Percentiles rank a stretch among this genome's conserved stretches.
These are phyloP conservation scores for Corythornis madagascariensis DNA, from an alignment of 2,113 vertebrate species.

Conservation along the genomic window DNA sequence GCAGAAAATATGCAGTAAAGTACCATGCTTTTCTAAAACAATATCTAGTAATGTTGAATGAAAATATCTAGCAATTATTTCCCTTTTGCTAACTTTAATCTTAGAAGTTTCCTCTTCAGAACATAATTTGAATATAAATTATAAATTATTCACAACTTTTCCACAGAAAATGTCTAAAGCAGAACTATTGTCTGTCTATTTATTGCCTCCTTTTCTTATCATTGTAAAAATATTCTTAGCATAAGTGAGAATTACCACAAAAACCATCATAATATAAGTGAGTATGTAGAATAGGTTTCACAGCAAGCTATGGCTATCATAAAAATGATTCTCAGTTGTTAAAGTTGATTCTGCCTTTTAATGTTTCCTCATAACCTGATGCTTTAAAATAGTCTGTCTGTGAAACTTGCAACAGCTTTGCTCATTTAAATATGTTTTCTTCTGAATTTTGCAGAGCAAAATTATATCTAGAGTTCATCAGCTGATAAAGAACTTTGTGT, in stretches of 20 bases:
- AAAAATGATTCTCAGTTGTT: slow-evolving; percentile 48
- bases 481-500: neutral
- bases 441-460: neutral
- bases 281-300: neutral
- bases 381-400: slow-evolving; percentile 16
- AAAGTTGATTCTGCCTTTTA: slow-evolving; percentile 40
- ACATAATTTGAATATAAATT: slow-evolving; percentile 32
- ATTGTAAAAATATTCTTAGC: neutral
- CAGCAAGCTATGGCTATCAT: neutral
- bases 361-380: slow-evolving; percentile 25
- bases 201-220: neutral
- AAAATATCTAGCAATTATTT: neutral
- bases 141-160: slow-evolving; percentile 6
- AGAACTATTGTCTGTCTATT: neutral
- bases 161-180: neutral
- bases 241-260: slow-evolving; percentile 8
- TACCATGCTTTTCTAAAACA: neutral
- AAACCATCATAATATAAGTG: neutral
- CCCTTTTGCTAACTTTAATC: neutral
- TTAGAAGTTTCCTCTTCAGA: neutral
- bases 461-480: neutral
- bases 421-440: neutral
- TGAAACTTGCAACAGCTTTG: neutral
- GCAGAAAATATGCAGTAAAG: neutral
- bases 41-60: neutral